phyloP scores from a whole-genome alignment of 2,888 invertebrate genomes.

The Clepsis dumicolana region DNA sequence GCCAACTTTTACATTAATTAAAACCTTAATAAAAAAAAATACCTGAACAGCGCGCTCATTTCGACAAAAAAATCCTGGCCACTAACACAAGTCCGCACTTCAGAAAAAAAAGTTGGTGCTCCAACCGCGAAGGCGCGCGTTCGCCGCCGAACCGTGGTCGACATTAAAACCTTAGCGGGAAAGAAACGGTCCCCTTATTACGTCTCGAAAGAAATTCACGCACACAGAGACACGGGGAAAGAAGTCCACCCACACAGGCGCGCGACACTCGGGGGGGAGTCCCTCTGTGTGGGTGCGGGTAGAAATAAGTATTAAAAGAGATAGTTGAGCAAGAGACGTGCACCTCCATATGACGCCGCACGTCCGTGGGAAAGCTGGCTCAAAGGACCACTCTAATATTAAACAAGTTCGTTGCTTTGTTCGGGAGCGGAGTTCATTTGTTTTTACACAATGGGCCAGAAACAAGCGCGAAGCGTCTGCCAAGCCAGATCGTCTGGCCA shows the following conservation, averaged over 20 bases:
- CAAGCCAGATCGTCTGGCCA: background rate
- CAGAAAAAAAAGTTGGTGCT: slow-evolving; percentile 67
- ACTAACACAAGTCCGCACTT: slow-evolving; percentile 60
- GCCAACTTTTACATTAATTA: slow-evolving; percentile 71
- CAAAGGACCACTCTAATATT: slow-evolving; percentile 48
- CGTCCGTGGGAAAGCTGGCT: slow-evolving; percentile 54
- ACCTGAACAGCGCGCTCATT: slow-evolving; percentile 18
- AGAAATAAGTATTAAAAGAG: slow-evolving; percentile 85
- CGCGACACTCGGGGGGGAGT: slow-evolving; percentile 69
- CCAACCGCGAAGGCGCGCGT: slow-evolving; percentile 83
- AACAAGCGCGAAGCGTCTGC: background rate
- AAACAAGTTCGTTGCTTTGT: slow-evolving; percentile 26
- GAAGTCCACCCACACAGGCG: slow-evolving; percentile 80
- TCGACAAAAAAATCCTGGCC: slow-evolving; percentile 49
- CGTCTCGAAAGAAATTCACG: slow-evolving; percentile 86
- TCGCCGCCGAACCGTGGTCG: slow-evolving; percentile 85
- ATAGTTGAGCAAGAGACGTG: slow-evolving; percentile 81
- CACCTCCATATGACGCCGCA: slow-evolving; percentile 65
- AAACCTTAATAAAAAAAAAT: slow-evolving; percentile 30
- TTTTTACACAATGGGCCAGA: background rate
- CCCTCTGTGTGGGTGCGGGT: slow-evolving; percentile 69
- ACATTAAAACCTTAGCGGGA: slow-evolving; percentile 86
- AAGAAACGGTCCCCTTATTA: slow-evolving; percentile 86
- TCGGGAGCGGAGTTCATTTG: slow-evolving; percentile 18
- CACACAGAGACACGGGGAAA: slow-evolving; percentile 79